These are phyloP conservation scores for Spondyliosoma cantharus DNA, from an alignment of 2,797 vertebrate species.

Conservation along the genomic window DNA sequence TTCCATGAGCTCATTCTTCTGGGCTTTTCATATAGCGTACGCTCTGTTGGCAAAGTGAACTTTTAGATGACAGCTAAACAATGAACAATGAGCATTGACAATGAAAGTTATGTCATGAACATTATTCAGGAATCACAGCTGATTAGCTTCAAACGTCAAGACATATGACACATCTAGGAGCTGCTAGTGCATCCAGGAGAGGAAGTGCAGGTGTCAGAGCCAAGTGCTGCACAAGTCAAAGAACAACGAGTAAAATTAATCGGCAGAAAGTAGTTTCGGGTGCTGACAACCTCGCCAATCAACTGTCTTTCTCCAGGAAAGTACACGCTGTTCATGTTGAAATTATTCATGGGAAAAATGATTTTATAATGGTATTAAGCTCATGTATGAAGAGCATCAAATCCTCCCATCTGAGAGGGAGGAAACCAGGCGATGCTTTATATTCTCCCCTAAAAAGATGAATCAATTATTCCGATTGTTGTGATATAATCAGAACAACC, in stretches of 20 bases:
- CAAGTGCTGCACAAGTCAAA: neutral
- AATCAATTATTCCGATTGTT: too few species aligned
- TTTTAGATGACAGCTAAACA: neutral
- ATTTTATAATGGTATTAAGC: too few species aligned
- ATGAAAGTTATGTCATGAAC: conserved; percentile 6
- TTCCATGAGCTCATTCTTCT: neutral
- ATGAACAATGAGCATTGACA: neutral
- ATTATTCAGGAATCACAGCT: conserved; percentile 19
- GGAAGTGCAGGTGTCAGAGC: neutral
- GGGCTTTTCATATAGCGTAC: neutral
- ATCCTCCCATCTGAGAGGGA: neutral
- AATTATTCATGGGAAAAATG: too few species aligned
- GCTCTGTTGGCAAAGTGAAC: neutral
- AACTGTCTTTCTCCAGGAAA: too few species aligned
- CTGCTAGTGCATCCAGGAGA: neutral
- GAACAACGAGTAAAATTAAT: too few species aligned
- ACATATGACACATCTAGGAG: conserved; percentile 17
- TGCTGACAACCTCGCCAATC: too few species aligned
- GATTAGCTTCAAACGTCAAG: neutral
- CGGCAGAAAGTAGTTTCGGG: too few species aligned
- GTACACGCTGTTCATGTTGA: too few species aligned
- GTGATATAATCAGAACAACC: too few species aligned
- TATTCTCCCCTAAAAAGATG: too few species aligned
- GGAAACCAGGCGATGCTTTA: too few species aligned
- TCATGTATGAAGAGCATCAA: neutral